Base-by-base conservation (phyloP, 2,113 vertebrate genomes). In the Progne subis region DNA sequence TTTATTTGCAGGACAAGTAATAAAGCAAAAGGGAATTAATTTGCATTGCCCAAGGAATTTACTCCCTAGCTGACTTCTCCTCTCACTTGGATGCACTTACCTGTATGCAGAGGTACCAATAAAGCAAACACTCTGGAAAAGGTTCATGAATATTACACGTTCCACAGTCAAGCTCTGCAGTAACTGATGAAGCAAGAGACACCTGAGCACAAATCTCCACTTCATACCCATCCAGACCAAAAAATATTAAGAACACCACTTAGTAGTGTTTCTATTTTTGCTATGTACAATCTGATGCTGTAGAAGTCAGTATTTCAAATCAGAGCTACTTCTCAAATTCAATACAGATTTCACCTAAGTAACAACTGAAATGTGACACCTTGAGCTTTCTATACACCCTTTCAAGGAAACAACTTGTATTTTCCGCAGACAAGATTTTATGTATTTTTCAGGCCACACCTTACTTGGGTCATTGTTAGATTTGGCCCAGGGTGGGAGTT, bases 1-100 rank as follows among this genome's bases (percentile, higher is more conserved):
- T 90, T 80, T 88, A 95, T 88, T 96, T 47, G 5, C 67, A 79
- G 37, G 31, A 39, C 46, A 69, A n/a, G 32, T 47, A 76, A 82
- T 69, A 94, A 95, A 79, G 53, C 26, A 82, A 89, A 89, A 69
- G 37, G 37, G 12, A 87, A 92, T 82, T 57, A 44, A 56, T 89
- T 91, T 87, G 61, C 53, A 82, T 47, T 72, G 61, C 44, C 20
- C 43, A 76, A 72, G 29, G 46, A 82, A 56, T 95, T 82, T 80
- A 71, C 4, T 87, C 32, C 37, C 32, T 74, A 52, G n/a, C 49
- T 64, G 85, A 53, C n/a, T 50, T 43, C 46, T 49, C 19, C 32
- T 89, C 57, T 79, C n/a, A 37, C 37, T 72, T 68, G 25, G 43
- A 77, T 74, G 59, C 1, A 4, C 26, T 47, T 68, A 49, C 21